A percentile compares a stretch with the other conserved stretches of the same genome.
phyloP scores from a whole-genome alignment of 2,888 invertebrate genomes.

The Caenorhabditis angaria region DNA sequence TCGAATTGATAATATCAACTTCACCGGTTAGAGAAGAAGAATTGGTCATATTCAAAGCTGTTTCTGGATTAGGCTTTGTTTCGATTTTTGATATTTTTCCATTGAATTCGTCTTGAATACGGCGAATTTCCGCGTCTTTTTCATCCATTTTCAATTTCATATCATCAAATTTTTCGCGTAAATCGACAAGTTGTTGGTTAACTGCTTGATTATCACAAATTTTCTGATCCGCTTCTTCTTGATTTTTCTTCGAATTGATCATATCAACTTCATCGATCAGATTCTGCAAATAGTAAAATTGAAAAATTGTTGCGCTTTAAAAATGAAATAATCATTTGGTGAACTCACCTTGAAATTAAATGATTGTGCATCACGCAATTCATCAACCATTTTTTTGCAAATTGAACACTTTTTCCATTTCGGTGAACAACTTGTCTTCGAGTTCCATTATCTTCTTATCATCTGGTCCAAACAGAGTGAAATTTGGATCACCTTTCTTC shows the following conservation, averaged over 20 bases:
- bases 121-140: conserved; percentile 9
- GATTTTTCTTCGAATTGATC: no score
- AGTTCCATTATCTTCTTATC: conserved; percentile 25
- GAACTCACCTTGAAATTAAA: no score
- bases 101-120: conserved; percentile 12
- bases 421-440: conserved; percentile 10
- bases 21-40: no score
- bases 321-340: no score
- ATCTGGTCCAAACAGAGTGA: conserved; percentile 23
- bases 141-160: neutral
- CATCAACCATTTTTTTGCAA: conserved; percentile 13
- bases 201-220: neutral
- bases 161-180: no score
- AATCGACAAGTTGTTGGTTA: conserved; percentile 5
- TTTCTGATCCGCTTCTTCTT: conserved; percentile 20
- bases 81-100: neutral
- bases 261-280: no score
- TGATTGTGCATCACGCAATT: conserved; percentile 13
- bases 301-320: no score
- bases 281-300: no score
- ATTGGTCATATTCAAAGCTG: conserved; percentile 15
- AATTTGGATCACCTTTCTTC: conserved; percentile 37
- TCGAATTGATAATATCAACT: no score
- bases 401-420: conserved; percentile 10
- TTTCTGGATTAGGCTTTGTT: neutral